Evolutionary conservation across 2,888 invertebrate genomes (phyloP).

Genomic region (Chloromyia formosa): DNA sequence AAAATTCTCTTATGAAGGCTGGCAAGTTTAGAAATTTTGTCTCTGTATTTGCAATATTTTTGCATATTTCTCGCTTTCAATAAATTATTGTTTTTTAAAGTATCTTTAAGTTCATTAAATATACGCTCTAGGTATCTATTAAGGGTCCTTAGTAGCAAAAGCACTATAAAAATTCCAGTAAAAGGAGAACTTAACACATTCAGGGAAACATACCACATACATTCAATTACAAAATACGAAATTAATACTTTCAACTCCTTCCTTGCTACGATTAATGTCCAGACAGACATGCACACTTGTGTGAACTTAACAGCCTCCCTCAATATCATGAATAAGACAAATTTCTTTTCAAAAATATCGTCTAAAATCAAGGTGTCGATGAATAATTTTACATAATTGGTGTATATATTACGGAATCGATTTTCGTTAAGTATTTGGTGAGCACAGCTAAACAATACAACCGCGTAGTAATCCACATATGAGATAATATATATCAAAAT

Average conservation of each 20-base stretch:
- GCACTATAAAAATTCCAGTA: not conserved
- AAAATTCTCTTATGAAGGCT: not conserved
- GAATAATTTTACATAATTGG: not conserved
- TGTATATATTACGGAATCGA: not conserved
- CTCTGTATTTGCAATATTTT: not conserved
- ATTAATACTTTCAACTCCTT: too few species aligned
- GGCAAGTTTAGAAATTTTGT: not conserved
- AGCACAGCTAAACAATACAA: not conserved
- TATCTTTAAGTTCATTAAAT: not conserved
- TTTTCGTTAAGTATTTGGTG: constrained; percentile 1
- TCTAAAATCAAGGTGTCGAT: not conserved
- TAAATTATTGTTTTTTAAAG: not conserved
- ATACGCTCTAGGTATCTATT: not conserved
- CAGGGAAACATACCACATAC: constrained; percentile 15
- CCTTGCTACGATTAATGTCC: too few species aligned
- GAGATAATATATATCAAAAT: not conserved
- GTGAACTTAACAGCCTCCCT: not conserved
- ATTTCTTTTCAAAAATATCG: not conserved
- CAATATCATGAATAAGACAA: not conserved
- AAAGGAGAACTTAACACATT: not conserved
- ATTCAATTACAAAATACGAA: not conserved
- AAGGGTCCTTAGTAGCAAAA: not conserved
- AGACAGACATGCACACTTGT: not conserved
- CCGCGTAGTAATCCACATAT: not conserved
- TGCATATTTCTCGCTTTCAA: not conserved